Evolutionary conservation across 2,888 invertebrate species (phyloP), one percentile per base, ranked within the genome.

Genomic region (Hydropsyche betteni): DNA sequence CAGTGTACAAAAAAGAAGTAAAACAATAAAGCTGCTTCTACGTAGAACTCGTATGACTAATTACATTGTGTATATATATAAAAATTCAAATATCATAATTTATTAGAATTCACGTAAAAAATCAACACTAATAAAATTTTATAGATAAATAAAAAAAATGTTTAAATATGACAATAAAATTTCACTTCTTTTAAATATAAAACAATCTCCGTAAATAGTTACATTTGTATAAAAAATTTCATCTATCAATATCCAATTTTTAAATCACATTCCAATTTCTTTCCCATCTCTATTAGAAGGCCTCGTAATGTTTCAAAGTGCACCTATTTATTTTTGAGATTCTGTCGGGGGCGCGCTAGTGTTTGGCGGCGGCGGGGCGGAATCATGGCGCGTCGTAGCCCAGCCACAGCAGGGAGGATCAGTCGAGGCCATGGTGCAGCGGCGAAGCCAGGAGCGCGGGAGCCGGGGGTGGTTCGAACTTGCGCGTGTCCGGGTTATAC

Each of bases 401-500:
- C 69, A 58, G 74, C 70, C 70, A 74, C 50, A 50, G 61, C 83
- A 16, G 44, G 69, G 53, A 64, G 64, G 82, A 86, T 87, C 87
- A 86, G 83, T 88, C 87, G 86, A 86, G 83, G 87, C 87, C 53
- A 84, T 81, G 83, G 82, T 84, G 85, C 85, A 83, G 80, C 83
- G 83, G 74, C 68, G 77, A 77, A 69, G 76, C 61, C 61, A 61
- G 68, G 51, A 74, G 51, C 81, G 89, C 87, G 78, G 86, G 87
- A 83, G 87, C 86, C 80, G 89, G 83, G 81, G 86, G 44, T 4
- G 89, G 86, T 85, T 94, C 94, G 88, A 93, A 93, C 89, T 94
- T 94, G 89, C 94, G 91, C 86, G 93, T 93, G 89, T 94, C 94
- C 81, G 93, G 93, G 87, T 93, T 93, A 88, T 91, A 93, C 86